Evolutionary conservation across 2,113 vertebrate species (phyloP), one percentile per base, ranked within the genome.

Genomic region (Macquaria australasica): DNA sequence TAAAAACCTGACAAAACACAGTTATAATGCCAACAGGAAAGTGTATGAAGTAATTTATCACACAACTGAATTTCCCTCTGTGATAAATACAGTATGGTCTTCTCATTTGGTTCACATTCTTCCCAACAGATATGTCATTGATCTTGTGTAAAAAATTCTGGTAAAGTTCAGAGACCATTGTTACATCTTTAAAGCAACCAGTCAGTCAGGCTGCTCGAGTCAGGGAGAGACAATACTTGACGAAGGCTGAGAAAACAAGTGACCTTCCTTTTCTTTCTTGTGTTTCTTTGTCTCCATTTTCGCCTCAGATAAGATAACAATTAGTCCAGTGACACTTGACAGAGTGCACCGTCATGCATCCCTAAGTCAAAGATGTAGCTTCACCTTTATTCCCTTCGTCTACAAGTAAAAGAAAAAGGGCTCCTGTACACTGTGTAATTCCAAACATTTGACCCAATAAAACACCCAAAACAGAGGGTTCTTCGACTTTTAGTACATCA

Each of bases 291-390:
- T 41, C 23, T 73, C 21, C 0, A 12, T 21, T 8, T 59, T 14
- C 5, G 16, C 23, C 48, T 45, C n/a, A 64, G 41, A 73, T 72
- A 56, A 71, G 74, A 76, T 72, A 81, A 84, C 39, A 68, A 67
- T 77, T 25, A 41, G 53, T 66, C 63, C 28, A 53, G 50, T 12
- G 39, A 77, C 25, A 63, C 67, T 34, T 67, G 60, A 56, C 64
- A 56, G 77, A 74, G 25, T 72, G 45, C 16, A 0, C 3, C 55
- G 23, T 21, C 0, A 64, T 21, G 48, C 31, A 43, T n/a, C 20
- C 23, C 8, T 43, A 8, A 82, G 1, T 3, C 5, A 59, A 37
- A 74, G 14, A 72, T 9, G 12, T 3, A 39, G 37, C 18, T 8
- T 37, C n/a, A 48, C 9, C 3, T 60, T 34, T 8, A 62, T 23